Percentiles rank a stretch among this genome's conserved stretches.
Evolutionary conservation across 2,113 vertebrate genomes (phyloP).

Genomic region (Oncorhynchus clarkii): DNA sequence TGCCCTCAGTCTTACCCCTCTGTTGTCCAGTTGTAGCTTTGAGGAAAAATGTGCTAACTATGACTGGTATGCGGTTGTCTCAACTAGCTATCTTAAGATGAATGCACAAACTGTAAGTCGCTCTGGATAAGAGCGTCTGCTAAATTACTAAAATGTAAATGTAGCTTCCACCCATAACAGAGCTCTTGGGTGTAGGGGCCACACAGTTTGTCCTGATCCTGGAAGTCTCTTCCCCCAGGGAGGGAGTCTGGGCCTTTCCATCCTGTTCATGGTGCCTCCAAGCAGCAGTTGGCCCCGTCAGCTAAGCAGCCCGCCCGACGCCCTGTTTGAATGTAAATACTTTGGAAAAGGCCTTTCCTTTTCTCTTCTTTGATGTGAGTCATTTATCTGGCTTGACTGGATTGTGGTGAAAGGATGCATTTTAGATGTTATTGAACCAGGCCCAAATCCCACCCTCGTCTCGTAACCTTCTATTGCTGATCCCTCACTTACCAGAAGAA

Average conservation of each 20-base stretch:
- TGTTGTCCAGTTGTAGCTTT: no score
- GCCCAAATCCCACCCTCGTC: not conserved
- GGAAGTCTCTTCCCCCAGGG: slow-evolving; percentile 24
- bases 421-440: not conserved
- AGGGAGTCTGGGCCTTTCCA: slow-evolving; percentile 60
- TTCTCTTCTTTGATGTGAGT: slow-evolving; percentile 12
- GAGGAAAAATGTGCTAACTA: no score
- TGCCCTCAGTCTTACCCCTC: no score
- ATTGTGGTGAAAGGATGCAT: slow-evolving; percentile 19
- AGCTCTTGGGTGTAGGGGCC: slow-evolving; percentile 28
- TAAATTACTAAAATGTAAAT: no score
- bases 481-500: slow-evolving; percentile 3
- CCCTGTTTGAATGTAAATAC: not conserved
- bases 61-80: no score
- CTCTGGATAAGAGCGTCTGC: no score
- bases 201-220: not conserved
- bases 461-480: not conserved
- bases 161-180: not conserved
- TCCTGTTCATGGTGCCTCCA: slow-evolving; percentile 29
- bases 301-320: not conserved
- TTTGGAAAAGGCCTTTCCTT: not conserved
- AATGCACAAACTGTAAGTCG: no score
- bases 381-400: slow-evolving; percentile 46
- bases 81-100: no score
- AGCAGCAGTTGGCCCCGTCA: slow-evolving; percentile 11